Evolutionary conservation across 2,797 vertebrate species (phyloP).

Genomic region (Nannoperca obscura): DNA sequence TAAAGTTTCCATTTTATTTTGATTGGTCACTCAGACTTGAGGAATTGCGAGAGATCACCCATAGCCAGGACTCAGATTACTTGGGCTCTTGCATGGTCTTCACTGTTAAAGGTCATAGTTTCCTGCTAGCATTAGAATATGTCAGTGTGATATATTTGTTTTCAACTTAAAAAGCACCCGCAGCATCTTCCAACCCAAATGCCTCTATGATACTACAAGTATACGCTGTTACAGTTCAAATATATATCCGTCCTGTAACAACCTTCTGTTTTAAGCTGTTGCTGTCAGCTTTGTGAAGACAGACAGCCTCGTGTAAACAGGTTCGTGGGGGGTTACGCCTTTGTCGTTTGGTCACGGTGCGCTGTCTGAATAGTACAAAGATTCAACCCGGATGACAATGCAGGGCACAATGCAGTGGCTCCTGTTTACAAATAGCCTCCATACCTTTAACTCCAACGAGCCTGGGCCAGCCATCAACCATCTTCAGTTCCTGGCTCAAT

Average conservation of each 20-base stretch:
- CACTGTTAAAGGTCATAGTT: background rate
- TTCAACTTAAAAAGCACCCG: background rate
- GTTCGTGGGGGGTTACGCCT: conserved; percentile 69
- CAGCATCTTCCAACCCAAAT: background rate
- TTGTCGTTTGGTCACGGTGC: conserved; percentile 75
- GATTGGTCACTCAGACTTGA: background rate
- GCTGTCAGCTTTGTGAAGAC: conserved; percentile 69
- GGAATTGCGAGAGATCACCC: background rate
- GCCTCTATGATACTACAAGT: background rate
- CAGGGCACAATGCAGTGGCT: conserved; percentile 71
- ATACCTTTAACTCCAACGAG: conserved; percentile 63
- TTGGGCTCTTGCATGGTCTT: background rate
- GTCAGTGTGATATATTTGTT: background rate
- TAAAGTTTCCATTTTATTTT: conserved; percentile 9
- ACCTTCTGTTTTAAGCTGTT: conserved; percentile 47
- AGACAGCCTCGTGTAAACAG: conserved; percentile 77
- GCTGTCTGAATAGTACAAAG: conserved; percentile 80
- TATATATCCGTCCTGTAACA: conserved; percentile 2
- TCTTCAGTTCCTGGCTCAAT: conserved; percentile 51
- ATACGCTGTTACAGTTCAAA: background rate
- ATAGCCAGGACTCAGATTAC: background rate
- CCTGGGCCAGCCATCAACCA: conserved; percentile 34
- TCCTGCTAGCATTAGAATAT: background rate
- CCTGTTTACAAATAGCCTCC: conserved; percentile 78
- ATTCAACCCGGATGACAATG: conserved; percentile 77